Base-by-base conservation (phyloP, 2,888 invertebrate species). In the Plagodis pulveraria region DNA sequence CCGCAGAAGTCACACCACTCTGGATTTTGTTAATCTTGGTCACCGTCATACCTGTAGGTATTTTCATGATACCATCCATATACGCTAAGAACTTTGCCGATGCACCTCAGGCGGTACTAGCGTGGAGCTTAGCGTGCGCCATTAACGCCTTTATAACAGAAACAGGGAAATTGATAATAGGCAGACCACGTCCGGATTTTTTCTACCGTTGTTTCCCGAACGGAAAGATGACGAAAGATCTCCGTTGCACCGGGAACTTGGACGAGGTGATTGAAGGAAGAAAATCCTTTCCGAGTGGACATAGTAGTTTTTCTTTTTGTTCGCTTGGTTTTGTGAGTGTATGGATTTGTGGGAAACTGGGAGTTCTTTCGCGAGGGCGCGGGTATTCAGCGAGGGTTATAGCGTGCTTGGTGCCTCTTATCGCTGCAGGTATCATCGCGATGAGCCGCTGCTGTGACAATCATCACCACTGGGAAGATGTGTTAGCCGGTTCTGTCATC, bases 401-500 rank as follows among this genome's bases (percentile, higher is more conserved):
- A 48, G 66, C 93, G 5, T 93, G 95, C 63, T 50, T 95, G 6
- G 51, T 92, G n/a, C 97, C 97, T 0, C 71, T 97, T 2, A 58
- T 95, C 6, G 69, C 93, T 43, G 96, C 97, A 0, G 72, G 80
- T 6, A 65, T 89, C 43, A 93, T 97, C 49, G 96, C 96, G 0
- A 83, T 96, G 4, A 97, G 96, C 76, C 94, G 98, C 51, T 96
- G 95, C 12, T 96, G 95, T 72, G 98, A 98, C 84, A 97, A 97
- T 82, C 97, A 97, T 83, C 98, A 98, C 85, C 97, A 98, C 78
- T 96, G 96, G 96, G 95, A 97, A 92, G 97, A 97, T 89, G 95
- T 97, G 0, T 71, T 94, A 0, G 94, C 93, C 35, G 97, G 97
- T 0, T 94, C 95, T 22, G 2, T 95, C 0, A 84, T 97, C 58